These are phyloP conservation scores for Drosophila phalerata DNA, from an alignment of 2,888 invertebrate genomes.

Conservation along the genomic window DNA sequence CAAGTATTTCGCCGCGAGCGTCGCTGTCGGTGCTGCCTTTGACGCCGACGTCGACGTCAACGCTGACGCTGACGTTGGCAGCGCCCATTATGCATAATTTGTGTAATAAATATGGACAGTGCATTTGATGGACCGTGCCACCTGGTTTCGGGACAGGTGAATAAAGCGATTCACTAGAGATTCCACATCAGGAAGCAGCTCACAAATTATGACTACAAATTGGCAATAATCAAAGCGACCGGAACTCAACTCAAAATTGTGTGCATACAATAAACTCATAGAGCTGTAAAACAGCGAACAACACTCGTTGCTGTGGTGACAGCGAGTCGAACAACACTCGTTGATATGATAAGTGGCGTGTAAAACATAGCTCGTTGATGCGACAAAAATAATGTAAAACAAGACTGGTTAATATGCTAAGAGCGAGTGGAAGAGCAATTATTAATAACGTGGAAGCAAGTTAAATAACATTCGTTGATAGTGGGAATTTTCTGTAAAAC, in stretches of 20 bases:
- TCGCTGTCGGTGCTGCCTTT: constrained; percentile 1
- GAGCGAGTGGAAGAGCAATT: not conserved
- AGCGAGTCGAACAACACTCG: not conserved
- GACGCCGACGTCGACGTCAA: not conserved
- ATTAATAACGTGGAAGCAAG: not conserved
- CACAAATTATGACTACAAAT: constrained; percentile 32
- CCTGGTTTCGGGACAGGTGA: constrained; percentile 32
- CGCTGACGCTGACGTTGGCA: constrained; percentile 10
- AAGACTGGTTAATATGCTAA: not conserved
- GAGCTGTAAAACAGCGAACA: not conserved
- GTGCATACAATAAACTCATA: not conserved
- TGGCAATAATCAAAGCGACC: constrained; percentile 13
- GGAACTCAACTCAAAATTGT: constrained; percentile 8
- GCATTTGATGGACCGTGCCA: constrained; percentile 53
- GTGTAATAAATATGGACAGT: constrained; percentile 72
- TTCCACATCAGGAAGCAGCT: constrained; percentile 19
- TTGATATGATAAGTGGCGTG: constrained; percentile 8
- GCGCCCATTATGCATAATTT: constrained; percentile 65
- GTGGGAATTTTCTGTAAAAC: not conserved
- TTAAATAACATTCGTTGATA: not conserved
- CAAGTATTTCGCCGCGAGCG: not conserved
- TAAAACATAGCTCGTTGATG: constrained; percentile 8
- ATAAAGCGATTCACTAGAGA: constrained; percentile 47
- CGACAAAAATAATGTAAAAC: not conserved
- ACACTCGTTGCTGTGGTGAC: not conserved